phyloP scores from a whole-genome alignment of 2,888 invertebrate genomes.

The Caenorhabditis virilis region DNA sequence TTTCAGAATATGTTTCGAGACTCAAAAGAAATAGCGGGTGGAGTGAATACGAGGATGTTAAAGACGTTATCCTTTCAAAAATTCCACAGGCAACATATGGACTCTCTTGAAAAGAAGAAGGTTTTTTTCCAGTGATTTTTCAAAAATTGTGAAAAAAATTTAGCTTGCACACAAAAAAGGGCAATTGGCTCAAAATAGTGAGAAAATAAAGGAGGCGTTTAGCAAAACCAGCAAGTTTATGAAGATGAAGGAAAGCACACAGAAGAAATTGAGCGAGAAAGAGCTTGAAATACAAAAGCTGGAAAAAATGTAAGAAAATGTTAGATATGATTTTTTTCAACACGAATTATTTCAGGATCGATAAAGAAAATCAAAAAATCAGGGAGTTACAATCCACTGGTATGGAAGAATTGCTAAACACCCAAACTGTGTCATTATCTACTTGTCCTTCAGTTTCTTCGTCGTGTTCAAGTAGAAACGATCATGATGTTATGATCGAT shows the following conservation, averaged over 20 bases:
- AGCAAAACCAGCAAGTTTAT: slow-evolving; percentile 7
- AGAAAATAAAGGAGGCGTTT: slow-evolving; percentile 5
- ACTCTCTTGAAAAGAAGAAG: not conserved
- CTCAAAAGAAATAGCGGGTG: slow-evolving; percentile 1
- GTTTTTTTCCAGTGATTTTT: not conserved
- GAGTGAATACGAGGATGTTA: slow-evolving; percentile 3
- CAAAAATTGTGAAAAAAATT: not conserved
- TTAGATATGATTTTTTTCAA: not conserved
- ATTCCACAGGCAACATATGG: not conserved
- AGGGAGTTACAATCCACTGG: not conserved
- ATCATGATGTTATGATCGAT: slow-evolving; percentile 14
- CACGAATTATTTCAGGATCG: slow-evolving; percentile 12
- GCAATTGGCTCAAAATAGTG: slow-evolving; percentile 4
- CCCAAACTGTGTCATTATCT: slow-evolving; percentile 7
- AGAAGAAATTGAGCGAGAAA: slow-evolving; percentile 16
- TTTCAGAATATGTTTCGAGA: slow-evolving; percentile 14
- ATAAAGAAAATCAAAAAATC: not conserved
- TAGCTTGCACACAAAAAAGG: slow-evolving; percentile 13
- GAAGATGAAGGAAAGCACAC: not conserved
- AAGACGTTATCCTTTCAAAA: slow-evolving; percentile 15
- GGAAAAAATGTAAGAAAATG: slow-evolving; percentile 4
- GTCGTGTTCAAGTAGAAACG: slow-evolving; percentile 5
- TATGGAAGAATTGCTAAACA: slow-evolving; percentile 14
- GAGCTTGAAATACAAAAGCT: slow-evolving; percentile 14
- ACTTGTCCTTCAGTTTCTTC: slow-evolving; percentile 12